These are phyloP conservation scores for Chloroclysta siterata DNA, from an alignment of 2,888 invertebrate species.

Conservation along the genomic window DNA sequence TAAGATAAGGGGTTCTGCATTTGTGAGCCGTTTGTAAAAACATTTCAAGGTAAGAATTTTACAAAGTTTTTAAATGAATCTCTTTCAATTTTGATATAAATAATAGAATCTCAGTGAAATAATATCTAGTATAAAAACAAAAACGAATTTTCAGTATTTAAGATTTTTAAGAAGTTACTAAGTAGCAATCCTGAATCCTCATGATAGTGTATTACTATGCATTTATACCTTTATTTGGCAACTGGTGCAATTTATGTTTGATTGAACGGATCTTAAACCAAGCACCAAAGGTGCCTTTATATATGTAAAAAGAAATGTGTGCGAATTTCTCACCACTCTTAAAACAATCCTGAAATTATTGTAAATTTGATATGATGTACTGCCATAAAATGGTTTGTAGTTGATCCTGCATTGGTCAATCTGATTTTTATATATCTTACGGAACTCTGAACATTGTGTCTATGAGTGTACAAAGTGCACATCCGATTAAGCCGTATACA, in stretches of 20 bases:
- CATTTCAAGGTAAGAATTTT: not conserved
- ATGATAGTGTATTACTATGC: not conserved
- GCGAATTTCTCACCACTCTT: no score
- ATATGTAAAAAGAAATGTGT: no score
- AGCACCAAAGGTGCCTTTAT: not conserved
- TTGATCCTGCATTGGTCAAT: not conserved
- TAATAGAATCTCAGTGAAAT: constrained; percentile 8
- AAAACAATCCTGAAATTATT: constrained; percentile 5
- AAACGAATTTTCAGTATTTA: no score
- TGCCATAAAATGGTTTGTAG: constrained; percentile 27
- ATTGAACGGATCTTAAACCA: not conserved
- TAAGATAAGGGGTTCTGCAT: not conserved
- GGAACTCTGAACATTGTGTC: constrained; percentile 50
- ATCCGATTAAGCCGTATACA: constrained; percentile 34
- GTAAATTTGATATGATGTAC: constrained; percentile 15
- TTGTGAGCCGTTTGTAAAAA: constrained; percentile 10
- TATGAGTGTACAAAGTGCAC: constrained; percentile 51
- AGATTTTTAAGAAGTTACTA: no score
- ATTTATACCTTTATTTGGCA: not conserved
- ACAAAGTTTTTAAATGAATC: constrained; percentile 3
- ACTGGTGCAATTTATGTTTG: not conserved
- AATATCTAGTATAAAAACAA: not conserved
- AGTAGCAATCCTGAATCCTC: not conserved
- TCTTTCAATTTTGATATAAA: constrained; percentile 6
- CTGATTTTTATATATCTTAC: constrained; percentile 48